Base-by-base conservation (phyloP, 1,140 invertebrate species). In the Hycleus cichorii region DNA sequence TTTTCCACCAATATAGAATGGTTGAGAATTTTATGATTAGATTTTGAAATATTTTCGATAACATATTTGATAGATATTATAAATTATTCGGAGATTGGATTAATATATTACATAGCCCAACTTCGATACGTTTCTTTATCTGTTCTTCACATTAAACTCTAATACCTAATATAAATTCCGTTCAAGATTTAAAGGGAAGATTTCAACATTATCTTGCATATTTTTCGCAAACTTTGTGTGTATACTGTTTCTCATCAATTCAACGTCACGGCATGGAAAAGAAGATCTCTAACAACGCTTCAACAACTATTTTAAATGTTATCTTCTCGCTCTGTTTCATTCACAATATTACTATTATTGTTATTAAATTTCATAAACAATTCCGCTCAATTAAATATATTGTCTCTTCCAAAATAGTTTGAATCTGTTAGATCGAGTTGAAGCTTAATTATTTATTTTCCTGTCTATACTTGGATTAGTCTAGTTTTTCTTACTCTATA, bases 101-200 rank as follows among this genome's bases (percentile, higher is more conserved):
- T 32, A 32, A 32, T 32, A 53, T 45, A 46, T 40, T 46, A 27
- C 42, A 27, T 53, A 12, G 51, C 51, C 51, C 42, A 46, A 38
- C 51, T 53, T 53, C 42, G 51, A 53, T 46, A 53, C 51, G 51
- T 32, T 32, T 53, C 47, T 48, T 38, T 46, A 26, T 32, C 51
- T 53, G 46, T 53, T 53, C 45, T 45, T 53, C 27, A 53, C 46
- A 53, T 53, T 53, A 53, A 53, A 53, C 51, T 55, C 27, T 55
- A 55, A 55, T 55, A 46, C 52, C 52, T 55, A 55, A 55, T 55
- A 55, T 55, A 55, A 55, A 55, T 55, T 55, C 52, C 27, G 44
- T 26, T 26, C 45, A 24, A 55, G 52, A 55, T 55, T 55, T 55
- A 55, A 47, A 55, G 43, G 52, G 43, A 47, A 55, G 39, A 47